Percentiles rank a stretch among this genome's conserved stretches.
These are phyloP conservation scores for Numida meleagris DNA, from an alignment of 2,113 vertebrate species.

Conservation along the genomic window DNA sequence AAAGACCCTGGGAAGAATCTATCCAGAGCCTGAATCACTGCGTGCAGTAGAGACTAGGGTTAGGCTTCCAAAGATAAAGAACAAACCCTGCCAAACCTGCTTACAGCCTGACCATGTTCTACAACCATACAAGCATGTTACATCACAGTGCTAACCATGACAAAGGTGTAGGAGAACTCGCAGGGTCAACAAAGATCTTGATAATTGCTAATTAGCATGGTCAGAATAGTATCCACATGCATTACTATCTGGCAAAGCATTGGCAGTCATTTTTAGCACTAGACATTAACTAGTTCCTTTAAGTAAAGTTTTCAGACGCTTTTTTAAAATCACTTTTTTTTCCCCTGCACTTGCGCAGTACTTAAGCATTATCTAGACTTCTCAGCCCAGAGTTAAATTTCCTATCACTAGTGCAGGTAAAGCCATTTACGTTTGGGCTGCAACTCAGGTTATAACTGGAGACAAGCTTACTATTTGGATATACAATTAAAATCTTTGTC, in stretches of 20 bases:
- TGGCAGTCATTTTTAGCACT: not conserved
- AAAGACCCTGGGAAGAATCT: not conserved
- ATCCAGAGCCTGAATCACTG: not conserved
- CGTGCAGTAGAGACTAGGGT: rapidly evolving
- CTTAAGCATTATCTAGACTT: not conserved
- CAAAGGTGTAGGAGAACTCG: not conserved
- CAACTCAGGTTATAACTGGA: not conserved
- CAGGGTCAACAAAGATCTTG: not conserved
- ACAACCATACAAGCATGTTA: not conserved
- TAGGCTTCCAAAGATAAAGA: not conserved
- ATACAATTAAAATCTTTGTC: not conserved
- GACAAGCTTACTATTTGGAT: not conserved
- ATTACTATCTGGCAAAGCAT: not conserved
- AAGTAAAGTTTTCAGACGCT: not conserved
- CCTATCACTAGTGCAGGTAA: not conserved
- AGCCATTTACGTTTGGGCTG: not conserved
- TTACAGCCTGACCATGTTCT: not conserved
- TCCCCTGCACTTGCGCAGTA: not conserved
- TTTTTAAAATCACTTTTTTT: not conserved
- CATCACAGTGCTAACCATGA: not conserved
- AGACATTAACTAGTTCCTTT: not conserved
- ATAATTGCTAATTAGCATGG: not conserved
- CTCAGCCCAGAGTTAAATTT: not conserved
- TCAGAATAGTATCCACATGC: not conserved
- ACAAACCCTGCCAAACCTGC: not conserved